Conservation (phyloP, 2,888 invertebrate species). For the Stenodera caucasica region DNA sequence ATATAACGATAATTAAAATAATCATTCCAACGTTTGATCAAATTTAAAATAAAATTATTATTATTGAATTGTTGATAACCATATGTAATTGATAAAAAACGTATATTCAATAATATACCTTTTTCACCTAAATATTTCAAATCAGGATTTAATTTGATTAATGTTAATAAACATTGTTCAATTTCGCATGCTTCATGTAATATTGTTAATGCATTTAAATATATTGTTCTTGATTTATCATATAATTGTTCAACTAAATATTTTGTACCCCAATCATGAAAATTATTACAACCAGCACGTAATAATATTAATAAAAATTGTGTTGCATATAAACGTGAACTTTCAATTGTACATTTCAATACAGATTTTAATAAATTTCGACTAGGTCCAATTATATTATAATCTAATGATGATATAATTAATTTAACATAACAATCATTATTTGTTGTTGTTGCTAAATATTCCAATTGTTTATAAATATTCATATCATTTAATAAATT, state of each 20-base stretch:
- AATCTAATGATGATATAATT: slow-evolving; percentile 89
- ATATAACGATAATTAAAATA: slow-evolving; percentile 83
- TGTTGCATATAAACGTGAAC: slow-evolving; percentile 82
- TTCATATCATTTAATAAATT: slow-evolving; percentile 72
- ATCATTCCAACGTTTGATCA: slow-evolving; percentile 78
- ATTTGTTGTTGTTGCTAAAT: slow-evolving; percentile 78
- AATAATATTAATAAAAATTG: slow-evolving; percentile 87
- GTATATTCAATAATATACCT: slow-evolving; percentile 74
- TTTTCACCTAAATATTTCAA: slow-evolving; percentile 73
- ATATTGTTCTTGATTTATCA: slow-evolving; percentile 80
- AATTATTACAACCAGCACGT: slow-evolving; percentile 72
- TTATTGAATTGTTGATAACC: slow-evolving; percentile 68
- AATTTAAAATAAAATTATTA: slow-evolving; percentile 68
- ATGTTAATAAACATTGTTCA: slow-evolving; percentile 72
- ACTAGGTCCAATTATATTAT: slow-evolving; percentile 72
- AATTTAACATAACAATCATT: slow-evolving; percentile 94
- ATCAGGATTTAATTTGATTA: slow-evolving; percentile 73
- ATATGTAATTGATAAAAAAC: slow-evolving; percentile 72
- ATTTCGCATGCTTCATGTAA: slow-evolving; percentile 94
- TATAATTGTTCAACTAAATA: slow-evolving; percentile 82
- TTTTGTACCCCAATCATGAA: slow-evolving; percentile 85
- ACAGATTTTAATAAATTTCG: slow-evolving; percentile 58
- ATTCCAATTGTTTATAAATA: slow-evolving; percentile 77
- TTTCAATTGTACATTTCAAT: slow-evolving; percentile 61
- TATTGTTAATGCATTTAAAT: slow-evolving; percentile 76